Conservation (phyloP, 2,797 vertebrate genomes). For the Acanthurus lineatus region DNA sequence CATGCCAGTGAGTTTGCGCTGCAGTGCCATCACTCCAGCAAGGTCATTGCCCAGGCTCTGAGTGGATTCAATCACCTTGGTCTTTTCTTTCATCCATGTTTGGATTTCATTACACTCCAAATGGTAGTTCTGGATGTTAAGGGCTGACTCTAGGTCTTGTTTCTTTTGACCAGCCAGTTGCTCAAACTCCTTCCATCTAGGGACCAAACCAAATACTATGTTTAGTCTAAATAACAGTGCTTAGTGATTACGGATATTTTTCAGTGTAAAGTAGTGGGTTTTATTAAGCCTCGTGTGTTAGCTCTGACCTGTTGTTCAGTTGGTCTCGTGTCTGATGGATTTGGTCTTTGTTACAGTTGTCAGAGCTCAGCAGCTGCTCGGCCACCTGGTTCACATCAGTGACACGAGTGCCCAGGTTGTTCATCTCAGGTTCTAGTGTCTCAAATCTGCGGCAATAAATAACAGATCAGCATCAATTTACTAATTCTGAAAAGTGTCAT, state of each 20-base stretch:
- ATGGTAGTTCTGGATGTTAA: slow-evolving; percentile 96
- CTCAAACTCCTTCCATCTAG: slow-evolving; percentile 93
- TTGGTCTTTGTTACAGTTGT: slow-evolving; percentile 89
- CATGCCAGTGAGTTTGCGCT: slow-evolving; percentile 95
- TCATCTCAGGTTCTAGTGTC: slow-evolving; percentile 97
- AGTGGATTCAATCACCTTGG: slow-evolving; percentile 97
- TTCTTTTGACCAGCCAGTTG: slow-evolving; percentile 90
- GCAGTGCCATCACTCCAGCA: slow-evolving; percentile 93
- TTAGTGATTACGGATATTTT: background rate
- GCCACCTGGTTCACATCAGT: slow-evolving; percentile 90
- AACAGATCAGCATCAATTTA: slow-evolving; percentile 23
- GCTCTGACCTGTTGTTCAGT: slow-evolving; percentile 91
- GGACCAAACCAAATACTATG: slow-evolving; percentile 14
- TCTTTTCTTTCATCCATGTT: slow-evolving; percentile 97
- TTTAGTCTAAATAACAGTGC: slow-evolving; percentile 13
- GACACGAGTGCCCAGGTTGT: slow-evolving; percentile 88
- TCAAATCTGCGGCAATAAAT: slow-evolving; percentile 88
- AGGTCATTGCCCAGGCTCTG: slow-evolving; percentile 93
- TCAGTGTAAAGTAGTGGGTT: background rate
- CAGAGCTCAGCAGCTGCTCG: slow-evolving; percentile 87
- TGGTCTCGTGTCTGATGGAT: slow-evolving; percentile 90
- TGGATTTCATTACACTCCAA: slow-evolving; percentile 96
- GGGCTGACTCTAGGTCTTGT: slow-evolving; percentile 89
- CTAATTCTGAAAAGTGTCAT: slow-evolving; percentile 5
- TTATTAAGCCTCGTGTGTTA: background rate